A percentile compares a stretch with the other conserved stretches of the same genome.
Evolutionary conservation across 2,888 invertebrate species (phyloP).

Genomic region (Apoda limacodes): DNA sequence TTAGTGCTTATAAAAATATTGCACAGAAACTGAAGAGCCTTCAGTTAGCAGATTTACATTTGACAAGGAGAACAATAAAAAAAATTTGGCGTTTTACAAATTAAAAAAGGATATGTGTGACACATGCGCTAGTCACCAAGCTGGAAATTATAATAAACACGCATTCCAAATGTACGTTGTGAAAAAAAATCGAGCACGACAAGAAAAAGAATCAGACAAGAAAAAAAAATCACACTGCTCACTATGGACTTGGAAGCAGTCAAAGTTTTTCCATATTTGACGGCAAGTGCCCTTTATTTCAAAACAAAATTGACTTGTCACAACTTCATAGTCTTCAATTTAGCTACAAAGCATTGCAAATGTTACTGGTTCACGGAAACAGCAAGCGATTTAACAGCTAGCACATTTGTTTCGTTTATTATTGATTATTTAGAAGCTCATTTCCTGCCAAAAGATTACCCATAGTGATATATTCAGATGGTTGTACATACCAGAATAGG

Average conservation of each 20-base stretch:
- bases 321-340: slow-evolving; percentile 18
- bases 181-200: slow-evolving; percentile 11
- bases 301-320: slow-evolving; percentile 20
- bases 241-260: slow-evolving; percentile 17
- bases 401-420: slow-evolving; percentile 18
- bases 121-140: slow-evolving; percentile 6
- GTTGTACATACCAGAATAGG: too few species aligned
- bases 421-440: slow-evolving; percentile 17
- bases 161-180: slow-evolving; percentile 6
- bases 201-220: slow-evolving; percentile 10
- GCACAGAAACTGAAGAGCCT: too few species aligned
- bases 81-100: slow-evolving; percentile 10
- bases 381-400: slow-evolving; percentile 13
- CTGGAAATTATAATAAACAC: slow-evolving; percentile 6
- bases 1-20: too few species aligned
- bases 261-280: slow-evolving; percentile 13
- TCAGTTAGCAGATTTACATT: too few species aligned
- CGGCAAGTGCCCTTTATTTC: slow-evolving; percentile 17
- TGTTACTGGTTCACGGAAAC: slow-evolving; percentile 14
- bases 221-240: slow-evolving; percentile 11
- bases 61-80: slow-evolving; percentile 2
- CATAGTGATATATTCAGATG: slow-evolving; percentile 10
- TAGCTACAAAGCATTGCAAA: slow-evolving; percentile 11
- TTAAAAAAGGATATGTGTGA: slow-evolving; percentile 13
- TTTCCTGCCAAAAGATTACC: slow-evolving; percentile 7